phyloP scores from a whole-genome alignment of 2,113 vertebrate species.

The Vulpes vulpes region DNA sequence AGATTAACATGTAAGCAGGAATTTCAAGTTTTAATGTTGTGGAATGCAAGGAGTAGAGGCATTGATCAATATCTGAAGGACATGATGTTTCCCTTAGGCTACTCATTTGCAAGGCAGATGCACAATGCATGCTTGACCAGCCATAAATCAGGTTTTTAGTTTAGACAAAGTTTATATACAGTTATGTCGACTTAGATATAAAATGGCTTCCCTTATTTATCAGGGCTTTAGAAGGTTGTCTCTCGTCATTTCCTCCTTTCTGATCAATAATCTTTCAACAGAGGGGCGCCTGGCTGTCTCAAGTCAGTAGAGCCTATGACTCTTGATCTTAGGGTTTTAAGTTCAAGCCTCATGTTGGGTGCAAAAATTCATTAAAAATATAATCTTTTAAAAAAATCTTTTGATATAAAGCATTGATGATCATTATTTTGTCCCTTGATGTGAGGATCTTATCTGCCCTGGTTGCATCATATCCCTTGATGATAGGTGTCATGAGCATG shows the following conservation, averaged over 20 bases:
- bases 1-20: background rate
- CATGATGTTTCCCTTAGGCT: background rate
- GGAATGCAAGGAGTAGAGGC: background rate
- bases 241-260: background rate
- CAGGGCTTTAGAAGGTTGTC: background rate
- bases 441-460: background rate
- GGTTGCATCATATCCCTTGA: background rate
- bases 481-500: background rate
- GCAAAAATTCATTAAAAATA: background rate
- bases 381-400: background rate
- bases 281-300: background rate
- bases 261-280: background rate
- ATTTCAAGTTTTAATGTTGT: background rate
- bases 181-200: background rate
- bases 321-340: background rate
- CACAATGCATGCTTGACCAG: background rate
- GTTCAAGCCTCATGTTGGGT: background rate
- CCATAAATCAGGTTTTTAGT: background rate
- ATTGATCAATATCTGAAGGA: background rate
- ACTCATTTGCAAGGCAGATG: background rate
- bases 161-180: background rate
- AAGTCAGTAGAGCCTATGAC: background rate
- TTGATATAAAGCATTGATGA: background rate
- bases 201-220: background rate
- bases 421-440: background rate